Evolutionary conservation across 30 jellyfish, hydroid and myxozoan species (phyloP).

Genomic region (Catostylus mosaicus): DNA sequence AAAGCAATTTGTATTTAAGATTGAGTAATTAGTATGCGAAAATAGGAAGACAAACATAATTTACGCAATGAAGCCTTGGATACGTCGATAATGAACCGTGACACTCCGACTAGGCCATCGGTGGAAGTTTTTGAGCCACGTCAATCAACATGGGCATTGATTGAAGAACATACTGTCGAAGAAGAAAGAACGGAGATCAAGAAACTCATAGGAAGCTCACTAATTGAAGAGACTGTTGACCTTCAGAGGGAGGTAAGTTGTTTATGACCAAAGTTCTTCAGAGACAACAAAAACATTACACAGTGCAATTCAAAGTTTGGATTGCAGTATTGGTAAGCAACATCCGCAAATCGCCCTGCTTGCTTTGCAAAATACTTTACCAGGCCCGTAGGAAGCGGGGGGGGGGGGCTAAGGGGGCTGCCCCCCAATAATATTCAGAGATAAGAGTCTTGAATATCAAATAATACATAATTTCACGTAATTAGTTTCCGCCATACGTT

Average conservation of each 20-base stretch:
- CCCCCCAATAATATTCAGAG: too few relatives aligned
- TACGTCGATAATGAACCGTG: conserved; percentile 3
- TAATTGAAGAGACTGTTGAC: conserved; percentile 57
- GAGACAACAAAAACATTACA: too few relatives aligned
- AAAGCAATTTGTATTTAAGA: background rate
- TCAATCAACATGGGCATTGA: conserved; percentile 50
- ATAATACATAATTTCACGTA: too few relatives aligned
- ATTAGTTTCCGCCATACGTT: too few relatives aligned
- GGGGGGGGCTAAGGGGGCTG: too few relatives aligned
- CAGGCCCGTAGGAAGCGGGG: too few relatives aligned
- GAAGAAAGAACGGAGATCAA: conserved; percentile 60
- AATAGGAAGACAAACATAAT: background rate
- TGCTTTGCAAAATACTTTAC: too few relatives aligned
- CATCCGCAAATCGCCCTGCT: too few relatives aligned
- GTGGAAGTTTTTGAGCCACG: conserved; percentile 46
- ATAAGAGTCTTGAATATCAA: too few relatives aligned
- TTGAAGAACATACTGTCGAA: conserved; percentile 32
- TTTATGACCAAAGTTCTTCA: too few relatives aligned
- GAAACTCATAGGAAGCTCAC: conserved; percentile 46
- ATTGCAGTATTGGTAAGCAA: too few relatives aligned
- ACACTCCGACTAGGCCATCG: conserved; percentile 2
- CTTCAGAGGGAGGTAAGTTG: conserved; percentile 61
- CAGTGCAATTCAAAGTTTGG: too few relatives aligned
- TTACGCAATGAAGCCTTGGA: background rate
- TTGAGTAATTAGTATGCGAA: background rate